A percentile compares a stretch with the other conserved stretches of the same genome.
Conservation (phyloP, 2,113 vertebrate species). For the Periophthalmus modestus region DNA sequence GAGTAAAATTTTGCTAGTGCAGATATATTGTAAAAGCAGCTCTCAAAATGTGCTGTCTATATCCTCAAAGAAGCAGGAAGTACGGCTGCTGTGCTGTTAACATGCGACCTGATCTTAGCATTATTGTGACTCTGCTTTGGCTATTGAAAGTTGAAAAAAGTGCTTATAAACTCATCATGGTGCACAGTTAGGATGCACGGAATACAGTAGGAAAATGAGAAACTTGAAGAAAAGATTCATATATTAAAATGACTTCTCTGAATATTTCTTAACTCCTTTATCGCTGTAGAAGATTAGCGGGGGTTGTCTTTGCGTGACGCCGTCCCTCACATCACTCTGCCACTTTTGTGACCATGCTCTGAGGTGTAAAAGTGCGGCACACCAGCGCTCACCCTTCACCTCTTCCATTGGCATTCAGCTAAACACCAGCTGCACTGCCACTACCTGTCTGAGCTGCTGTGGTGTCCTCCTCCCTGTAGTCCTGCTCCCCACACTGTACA, state of each 20-base stretch:
- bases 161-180: too few relatives aligned
- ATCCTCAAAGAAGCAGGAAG: too few relatives aligned
- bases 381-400: conserved; percentile 12
- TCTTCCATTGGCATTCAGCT: conserved; percentile 35
- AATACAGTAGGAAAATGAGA: too few relatives aligned
- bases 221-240: not conserved
- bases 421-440: conserved; percentile 53
- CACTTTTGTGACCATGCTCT: conserved; percentile 63
- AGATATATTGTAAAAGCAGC: too few relatives aligned
- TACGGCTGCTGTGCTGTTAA: too few relatives aligned
- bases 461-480: conserved; percentile 30
- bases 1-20: too few relatives aligned
- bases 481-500: conserved; percentile 36
- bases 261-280: conserved; percentile 9
- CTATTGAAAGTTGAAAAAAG: too few relatives aligned
- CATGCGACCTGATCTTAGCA: too few relatives aligned
- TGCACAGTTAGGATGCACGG: too few relatives aligned
- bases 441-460: conserved; percentile 47
- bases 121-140: too few relatives aligned
- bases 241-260: not conserved
- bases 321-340: conserved; percentile 44
- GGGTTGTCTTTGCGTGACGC: conserved; percentile 31
- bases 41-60: too few relatives aligned
- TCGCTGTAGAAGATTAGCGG: conserved; percentile 28
- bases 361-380: conserved; percentile 61